A percentile compares a stretch with the other conserved stretches of the same genome.
Conservation (phyloP, 1,140 invertebrate genomes). For the Caenorhabditis tropicalis region DNA sequence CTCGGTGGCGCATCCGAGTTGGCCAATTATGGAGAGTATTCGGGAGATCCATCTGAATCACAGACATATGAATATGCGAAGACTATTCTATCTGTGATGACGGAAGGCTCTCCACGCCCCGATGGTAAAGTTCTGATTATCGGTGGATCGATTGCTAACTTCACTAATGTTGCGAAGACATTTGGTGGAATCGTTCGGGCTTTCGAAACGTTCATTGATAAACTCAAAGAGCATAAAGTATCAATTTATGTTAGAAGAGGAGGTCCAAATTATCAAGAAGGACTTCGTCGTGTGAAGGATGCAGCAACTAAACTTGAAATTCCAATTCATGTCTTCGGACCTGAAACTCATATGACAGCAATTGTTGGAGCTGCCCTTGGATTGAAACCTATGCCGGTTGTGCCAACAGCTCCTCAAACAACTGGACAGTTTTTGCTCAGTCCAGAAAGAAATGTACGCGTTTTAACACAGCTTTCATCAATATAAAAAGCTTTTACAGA, state of each 20-base stretch:
- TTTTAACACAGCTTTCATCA: background rate
- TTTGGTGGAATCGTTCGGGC: constrained; percentile 98
- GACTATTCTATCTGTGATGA: constrained; percentile 94
- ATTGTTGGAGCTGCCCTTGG: constrained; percentile 97
- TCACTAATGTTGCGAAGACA: constrained; percentile 98
- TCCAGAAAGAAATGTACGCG: constrained; percentile 78
- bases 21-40: constrained; percentile 99
- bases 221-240: constrained; percentile 87
- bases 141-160: constrained; percentile 98
- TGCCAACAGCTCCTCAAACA: constrained; percentile 78
- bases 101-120: constrained; percentile 79
- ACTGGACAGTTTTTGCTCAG: constrained; percentile 94
- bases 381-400: constrained; percentile 80
- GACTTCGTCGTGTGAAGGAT: constrained; percentile 79
- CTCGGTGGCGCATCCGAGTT: constrained; percentile 88
- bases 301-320: constrained; percentile 80
- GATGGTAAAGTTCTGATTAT: constrained; percentile 85
- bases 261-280: constrained; percentile 98
- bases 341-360: constrained; percentile 98
- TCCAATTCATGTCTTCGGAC: constrained; percentile 92
- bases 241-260: constrained; percentile 94
- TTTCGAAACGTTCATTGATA: constrained; percentile 87
- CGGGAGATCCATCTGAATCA: constrained; percentile 94
- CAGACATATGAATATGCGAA: constrained; percentile 99
- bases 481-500: too few relatives aligned